A percentile compares a stretch with the other conserved stretches of the same genome.
Conservation (phyloP, 2,888 invertebrate species). For the Melanostoma scalare region DNA sequence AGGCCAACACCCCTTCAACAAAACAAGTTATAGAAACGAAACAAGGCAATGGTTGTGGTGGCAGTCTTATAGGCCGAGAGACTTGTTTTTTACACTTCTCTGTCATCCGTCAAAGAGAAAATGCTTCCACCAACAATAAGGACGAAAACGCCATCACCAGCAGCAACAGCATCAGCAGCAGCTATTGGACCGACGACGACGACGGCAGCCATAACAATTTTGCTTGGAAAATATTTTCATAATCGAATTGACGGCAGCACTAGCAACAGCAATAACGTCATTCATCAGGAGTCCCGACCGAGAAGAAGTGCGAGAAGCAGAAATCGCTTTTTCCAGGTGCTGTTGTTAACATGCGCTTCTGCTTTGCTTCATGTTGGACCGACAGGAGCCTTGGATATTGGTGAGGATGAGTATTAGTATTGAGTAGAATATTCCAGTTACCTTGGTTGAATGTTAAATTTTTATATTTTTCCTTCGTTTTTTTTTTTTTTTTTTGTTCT, state of each 20-base stretch:
- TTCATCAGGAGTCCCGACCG: conserved; percentile 25
- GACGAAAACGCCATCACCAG: conserved; percentile 34
- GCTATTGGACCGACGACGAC: conserved; percentile 34
- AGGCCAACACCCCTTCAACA: not conserved
- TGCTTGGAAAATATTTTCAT: conserved; percentile 53
- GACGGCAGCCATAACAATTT: conserved; percentile 55
- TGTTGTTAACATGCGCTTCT: conserved; percentile 62
- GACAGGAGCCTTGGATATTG: conserved; percentile 64
- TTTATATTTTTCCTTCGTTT: not conserved
- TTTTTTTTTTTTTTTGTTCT: conserved; percentile 17
- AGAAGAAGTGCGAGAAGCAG: conserved; percentile 19
- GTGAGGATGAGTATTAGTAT: conserved; percentile 55
- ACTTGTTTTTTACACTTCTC: conserved; percentile 42
- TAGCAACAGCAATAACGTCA: conserved; percentile 22
- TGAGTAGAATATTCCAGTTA: conserved; percentile 28
- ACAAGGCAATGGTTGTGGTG: conserved; percentile 60
- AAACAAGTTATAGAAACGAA: conserved; percentile 47
- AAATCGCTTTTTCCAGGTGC: conserved; percentile 55
- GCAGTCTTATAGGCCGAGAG: conserved; percentile 50
- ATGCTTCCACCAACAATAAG: conserved; percentile 50
- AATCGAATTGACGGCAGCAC: conserved; percentile 60
- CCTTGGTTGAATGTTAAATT: conserved; percentile 54
- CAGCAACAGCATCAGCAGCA: conserved; percentile 14
- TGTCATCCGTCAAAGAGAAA: conserved; percentile 54
- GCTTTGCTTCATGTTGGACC: conserved; percentile 46